Evolutionary conservation across 1,140 invertebrate genomes (phyloP), one percentile per base, ranked within the genome.

Genomic region (Coptotermes formosanus): DNA sequence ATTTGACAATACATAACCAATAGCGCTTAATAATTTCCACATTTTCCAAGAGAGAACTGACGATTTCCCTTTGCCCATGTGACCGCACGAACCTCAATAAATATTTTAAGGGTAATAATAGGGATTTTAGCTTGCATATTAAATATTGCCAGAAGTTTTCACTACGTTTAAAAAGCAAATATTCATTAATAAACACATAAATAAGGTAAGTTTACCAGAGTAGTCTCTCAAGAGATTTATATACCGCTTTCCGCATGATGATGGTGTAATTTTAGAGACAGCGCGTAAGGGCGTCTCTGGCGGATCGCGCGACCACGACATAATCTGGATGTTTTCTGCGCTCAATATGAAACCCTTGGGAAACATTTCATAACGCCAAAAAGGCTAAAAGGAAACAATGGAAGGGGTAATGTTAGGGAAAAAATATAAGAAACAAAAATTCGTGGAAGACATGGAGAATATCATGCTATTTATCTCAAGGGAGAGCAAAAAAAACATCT

Each of bases 281-380:
- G n/a, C n/a, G 9, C 8, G 64, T 75, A 75, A 75, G n/a, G 14
- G 14, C 30, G n/a, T 75, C 64, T 75, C 64, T 7, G 64, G 7
- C 8, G n/a, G 64, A 30, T 75, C 64, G 64, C 14, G 64, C 25
- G 64, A 30, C 64, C 64, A 75, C 6, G n/a, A 75, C n/a, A 30
- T 75, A 75, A 75, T 75, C 64, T 75, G 25, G 64, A 75, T 30
- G 25, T 75, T 75, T 55, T 30, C 64, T 30, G 64, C 12, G 14
- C 64, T 25, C 64, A 75, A 75, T 75, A 75, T 75, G n/a, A 75
- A 75, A 75, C 64, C 14, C 64, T 75, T 23, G 64, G 64, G 64
- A 30, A 75, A 75, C 64, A 75, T 75, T 75, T 30, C 64, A 75
- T 75, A 75, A 75, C 19, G n/a, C 64, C 64, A 75, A 75, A 75